Evolutionary conservation across 2,888 invertebrate species (phyloP), one percentile per base, ranked within the genome.

Genomic region (Caenorhabditis plicata): DNA sequence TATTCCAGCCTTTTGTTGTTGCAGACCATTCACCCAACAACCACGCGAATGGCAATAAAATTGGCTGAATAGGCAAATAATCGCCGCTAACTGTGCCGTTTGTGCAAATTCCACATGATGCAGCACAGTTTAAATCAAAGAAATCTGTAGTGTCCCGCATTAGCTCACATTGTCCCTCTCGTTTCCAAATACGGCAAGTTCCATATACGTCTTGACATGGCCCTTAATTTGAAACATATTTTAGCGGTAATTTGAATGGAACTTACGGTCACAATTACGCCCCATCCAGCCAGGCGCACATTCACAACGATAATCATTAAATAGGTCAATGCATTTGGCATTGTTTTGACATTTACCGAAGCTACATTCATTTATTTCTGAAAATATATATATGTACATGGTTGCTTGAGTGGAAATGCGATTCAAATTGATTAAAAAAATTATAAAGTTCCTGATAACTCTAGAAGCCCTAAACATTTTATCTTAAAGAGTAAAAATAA

Each of bases 81-180:
- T 63, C 44, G n/a, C 41, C 15, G 3, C 7, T 29, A 29, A 58
- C 65, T 65, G 31, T 32, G 61, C 29, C 23, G 1, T 36, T 36
- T n/a, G 36, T 44, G 44, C 72, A 73, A 15, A 58, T 45, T 27
- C 52, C 64, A 47, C 73, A 73, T 15, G 67, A 63, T 0, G 54
- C 64, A 4, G 71, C 68, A 47, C 73, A 73, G 43, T 73, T 73
- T 13, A 61, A 17, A 36, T 73, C 68, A 46, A 73, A 73, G 36
- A 69, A 73, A 22, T 64, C 65, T 15, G 71, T 64, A 8, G 53
- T 41, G 5, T 56, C 47, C n/a, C 53, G 49, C 49, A 63, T 63
- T 13, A 45, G 36, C 11, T 68, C 64, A 44, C 73, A 73, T 43
- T 73, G 67, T 19, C 69, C 69, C 38, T 72, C 69, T 17, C 72